Conservation (phyloP, 2,113 vertebrate species). For the Nibea albiflora region DNA sequence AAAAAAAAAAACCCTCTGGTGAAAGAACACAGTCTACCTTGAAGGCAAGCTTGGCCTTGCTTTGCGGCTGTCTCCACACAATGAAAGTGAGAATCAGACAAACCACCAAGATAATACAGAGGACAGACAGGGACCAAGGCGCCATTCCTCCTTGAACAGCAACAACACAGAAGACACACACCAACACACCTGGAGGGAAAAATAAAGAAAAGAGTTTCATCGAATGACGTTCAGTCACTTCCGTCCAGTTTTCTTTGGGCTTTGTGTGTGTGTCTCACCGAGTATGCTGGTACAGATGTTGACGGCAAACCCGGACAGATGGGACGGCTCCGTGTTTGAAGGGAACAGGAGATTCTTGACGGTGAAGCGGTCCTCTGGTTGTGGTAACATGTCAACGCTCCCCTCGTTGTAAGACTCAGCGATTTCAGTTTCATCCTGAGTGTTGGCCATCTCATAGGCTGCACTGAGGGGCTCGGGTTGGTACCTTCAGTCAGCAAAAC, state of each 20-base stretch:
- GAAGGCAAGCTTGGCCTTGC: conserved; percentile 94
- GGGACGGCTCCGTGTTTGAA: conserved; percentile 87
- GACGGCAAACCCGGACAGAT: conserved; percentile 87
- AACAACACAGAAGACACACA: conserved; percentile 76
- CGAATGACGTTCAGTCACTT: neutral
- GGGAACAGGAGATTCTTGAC: conserved; percentile 85
- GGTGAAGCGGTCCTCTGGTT: conserved; percentile 81
- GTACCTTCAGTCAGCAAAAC: conserved; percentile 82
- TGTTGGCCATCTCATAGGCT: conserved; percentile 91
- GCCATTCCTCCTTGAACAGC: conserved; percentile 78
- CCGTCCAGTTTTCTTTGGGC: neutral
- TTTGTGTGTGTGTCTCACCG: conserved; percentile 82
- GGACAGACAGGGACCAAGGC: conserved; percentile 78
- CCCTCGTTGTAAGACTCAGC: conserved; percentile 85
- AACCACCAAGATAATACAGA: conserved; percentile 59
- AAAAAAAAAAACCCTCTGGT: neutral
- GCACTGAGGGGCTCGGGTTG: conserved; percentile 90
- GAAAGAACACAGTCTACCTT: conserved; percentile 84
- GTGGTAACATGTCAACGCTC: conserved; percentile 84
- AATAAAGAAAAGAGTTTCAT: neutral
- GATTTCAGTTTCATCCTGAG: conserved; percentile 86
- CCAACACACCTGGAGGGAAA: conserved; percentile 72
- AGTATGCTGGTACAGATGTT: conserved; percentile 87
- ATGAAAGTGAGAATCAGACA: conserved; percentile 80
- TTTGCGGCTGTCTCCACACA: conserved; percentile 93